Evolutionary conservation across 2,888 invertebrate genomes (phyloP), one percentile per base, ranked within the genome.

Genomic region (Pristionchus maxplancki): DNA sequence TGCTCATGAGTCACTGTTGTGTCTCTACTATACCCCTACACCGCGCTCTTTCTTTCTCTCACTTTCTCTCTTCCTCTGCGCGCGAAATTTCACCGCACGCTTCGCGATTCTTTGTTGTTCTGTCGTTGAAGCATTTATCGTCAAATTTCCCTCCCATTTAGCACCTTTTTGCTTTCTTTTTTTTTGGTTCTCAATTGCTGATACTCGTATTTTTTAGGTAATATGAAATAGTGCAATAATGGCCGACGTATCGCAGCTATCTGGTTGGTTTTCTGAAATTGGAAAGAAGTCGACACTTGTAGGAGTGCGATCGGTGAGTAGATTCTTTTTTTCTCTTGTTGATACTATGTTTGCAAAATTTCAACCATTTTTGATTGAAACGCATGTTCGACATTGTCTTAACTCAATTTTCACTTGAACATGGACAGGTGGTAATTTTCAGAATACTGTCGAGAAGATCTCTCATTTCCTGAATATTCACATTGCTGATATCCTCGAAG

Each of bases 31-130:
- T 74, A 13, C 11, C 15, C 9, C 15, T 1, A 13, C 15, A 13
- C 44, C 6, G 6, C 44, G 44, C 44, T 44, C 6, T 78, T 48
- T 78, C 40, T 74, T 78, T 78, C 44, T 78, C 48, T 78, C 44
- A n/a, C 78, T 48, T 58, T 58, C 78, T 78, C 78, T 40, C 44
- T 78, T 40, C 37, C 44, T 13, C 48, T 78, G 78, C n/a, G 78
- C 44, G 78, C 78, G 78, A 78, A 78, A 78, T 71, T 71, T 20
- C 20, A 8, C 71, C 78, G 48, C 78, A 40, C 74, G 44, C 78
- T 78, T 78, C 34, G 78, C 78, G 78, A 28, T 78, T 78, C 44
- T 31, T 44, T 44, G 44, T 44, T 48, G 48, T 44, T 44, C n/a
- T 78, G 78, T 2, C 78, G 13, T 1, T 20, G 31, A 13, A 15